Evolutionary conservation across 2,888 invertebrate genomes (phyloP).

Genomic region (Augiades crinisus): DNA sequence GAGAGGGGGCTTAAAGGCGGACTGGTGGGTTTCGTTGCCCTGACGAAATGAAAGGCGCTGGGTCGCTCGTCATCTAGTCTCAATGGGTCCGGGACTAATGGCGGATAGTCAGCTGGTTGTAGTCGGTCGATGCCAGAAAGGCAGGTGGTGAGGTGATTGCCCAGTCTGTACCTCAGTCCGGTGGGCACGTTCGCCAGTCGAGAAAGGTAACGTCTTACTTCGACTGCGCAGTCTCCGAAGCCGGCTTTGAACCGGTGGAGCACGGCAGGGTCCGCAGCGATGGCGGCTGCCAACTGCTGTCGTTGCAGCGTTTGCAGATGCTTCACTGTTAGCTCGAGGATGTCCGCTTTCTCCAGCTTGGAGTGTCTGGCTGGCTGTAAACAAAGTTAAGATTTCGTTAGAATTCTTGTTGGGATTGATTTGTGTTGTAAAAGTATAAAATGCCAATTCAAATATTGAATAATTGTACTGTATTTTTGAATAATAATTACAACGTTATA

Average conservation of each 20-base stretch:
- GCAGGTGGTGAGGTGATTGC: slow-evolving; percentile 84
- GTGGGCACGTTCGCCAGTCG: slow-evolving; percentile 83
- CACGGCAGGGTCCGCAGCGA: slow-evolving; percentile 91
- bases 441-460: too few relatives aligned
- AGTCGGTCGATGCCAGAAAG: slow-evolving; percentile 78
- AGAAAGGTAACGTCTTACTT: slow-evolving; percentile 87
- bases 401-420: too few relatives aligned
- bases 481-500: too few relatives aligned
- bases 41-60: slow-evolving; percentile 70
- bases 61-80: slow-evolving; percentile 68
- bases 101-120: slow-evolving; percentile 63
- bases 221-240: slow-evolving; percentile 93
- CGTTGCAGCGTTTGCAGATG: slow-evolving; percentile 94
- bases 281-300: slow-evolving; percentile 91
- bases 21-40: slow-evolving; percentile 75
- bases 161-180: slow-evolving; percentile 83
- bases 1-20: slow-evolving; percentile 88
- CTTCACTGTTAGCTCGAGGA: slow-evolving; percentile 96
- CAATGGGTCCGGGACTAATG: slow-evolving; percentile 80
- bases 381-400: slow-evolving; percentile 14
- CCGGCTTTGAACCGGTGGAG: slow-evolving; percentile 93
- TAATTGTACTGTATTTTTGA: too few relatives aligned
- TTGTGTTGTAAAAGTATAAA: too few relatives aligned
- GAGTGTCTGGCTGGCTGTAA: slow-evolving; percentile 95
- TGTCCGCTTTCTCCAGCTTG: slow-evolving; percentile 97